Base-by-base conservation (phyloP, 2,113 vertebrate genomes). In the Propithecus coquereli region DNA sequence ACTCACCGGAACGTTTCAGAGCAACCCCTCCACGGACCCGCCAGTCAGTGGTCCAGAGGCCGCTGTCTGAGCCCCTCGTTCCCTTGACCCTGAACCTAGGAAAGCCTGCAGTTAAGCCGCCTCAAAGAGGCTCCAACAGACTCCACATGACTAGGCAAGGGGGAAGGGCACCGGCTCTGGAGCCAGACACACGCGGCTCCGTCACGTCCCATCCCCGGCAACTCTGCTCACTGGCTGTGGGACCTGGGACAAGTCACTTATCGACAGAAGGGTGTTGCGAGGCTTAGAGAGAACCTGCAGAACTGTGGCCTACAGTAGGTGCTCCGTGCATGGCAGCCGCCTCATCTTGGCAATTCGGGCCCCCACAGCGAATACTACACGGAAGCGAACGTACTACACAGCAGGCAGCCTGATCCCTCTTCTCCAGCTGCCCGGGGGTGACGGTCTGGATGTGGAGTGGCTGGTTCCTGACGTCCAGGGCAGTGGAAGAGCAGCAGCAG, bases 351-450 rank as follows among this genome's bases (percentile, higher is more conserved):
- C 50, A 6, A 85, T 80, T 61, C 92, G 77, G 84, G 50, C 84
- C 23, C 34, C 68, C 91, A 98, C 98, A 95, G 88, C 94, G 43
- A 96, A 98, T 16, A 81, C 34, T 86, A 97, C 96, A 7, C 90
- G 98, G 70, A 90, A 95, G 25, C 97, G 65, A 87, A 95, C 82
- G 25, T 99, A 98, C 97, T 99, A 99, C 79, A 97, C 99, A 0
- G 99, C 99, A 22, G 98, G 99, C 96, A 98, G 99, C 95, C 97
- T 99, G 94, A 88, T 98, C 81, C 98, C 99, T 37, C 98, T 98
- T 85, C 98, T 99, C 54, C 97, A 98, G 86, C 97, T 91, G 1
- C 74, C 52, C 0, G 85, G 97, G 23, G 40, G 45, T 18, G 97
- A 98, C 17, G 98, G 98, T 32, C 94, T 99, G 82, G 73, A 83